Base-by-base conservation (phyloP, 2,888 invertebrate genomes). In the Teinopalpus imperialis region DNA sequence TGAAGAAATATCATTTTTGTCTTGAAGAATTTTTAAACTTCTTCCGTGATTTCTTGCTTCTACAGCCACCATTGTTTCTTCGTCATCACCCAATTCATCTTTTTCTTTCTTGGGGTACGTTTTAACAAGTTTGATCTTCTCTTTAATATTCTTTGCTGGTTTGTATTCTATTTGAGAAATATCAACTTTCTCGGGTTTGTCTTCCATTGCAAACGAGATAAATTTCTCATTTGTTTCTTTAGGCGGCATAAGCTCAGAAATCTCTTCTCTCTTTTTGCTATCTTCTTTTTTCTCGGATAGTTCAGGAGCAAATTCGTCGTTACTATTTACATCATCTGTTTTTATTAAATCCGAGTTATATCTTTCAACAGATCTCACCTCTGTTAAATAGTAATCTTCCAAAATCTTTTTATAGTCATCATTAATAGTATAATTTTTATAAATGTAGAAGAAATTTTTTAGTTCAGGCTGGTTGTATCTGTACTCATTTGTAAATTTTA, bases 381-480 rank as follows among this genome's bases (percentile, higher is more conserved):
- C 91, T 32, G 92, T 92, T 29, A 90, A 72, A 53, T 93, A 93
- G 58, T 90, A 89, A 35, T 91, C 88, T 65, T 85, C 81, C 1
- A 93, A 64, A 32, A 91, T 72, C 53, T 90, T 81, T 54, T 90
- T 91, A 62, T 90, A 93, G 14, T 90, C 90, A 26, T 92, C 90
- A 48, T 90, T 89, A 1, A 91, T 90, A 0, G 91, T 90, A 60
- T 91, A 90, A 57, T 93, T 93, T 59, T 91, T 91, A 67, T 93
- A 93, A 3, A 93, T 90, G 57, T 93, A 93, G 59, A 93, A 90
- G 83, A 90, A 93, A 57, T 92, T 92, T 63, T 92, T 91, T 52
- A 93, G 78, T 54, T 92, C 91, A 0, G 92, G 92, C 46, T 83
- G 79, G 51, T 90, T 90, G 41, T 77, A 72, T 68, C 83, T 81